Evolutionary conservation across 2,797 vertebrate genomes (phyloP), one percentile per base, ranked within the genome.

Genomic region (Artibeus jamaicensis): DNA sequence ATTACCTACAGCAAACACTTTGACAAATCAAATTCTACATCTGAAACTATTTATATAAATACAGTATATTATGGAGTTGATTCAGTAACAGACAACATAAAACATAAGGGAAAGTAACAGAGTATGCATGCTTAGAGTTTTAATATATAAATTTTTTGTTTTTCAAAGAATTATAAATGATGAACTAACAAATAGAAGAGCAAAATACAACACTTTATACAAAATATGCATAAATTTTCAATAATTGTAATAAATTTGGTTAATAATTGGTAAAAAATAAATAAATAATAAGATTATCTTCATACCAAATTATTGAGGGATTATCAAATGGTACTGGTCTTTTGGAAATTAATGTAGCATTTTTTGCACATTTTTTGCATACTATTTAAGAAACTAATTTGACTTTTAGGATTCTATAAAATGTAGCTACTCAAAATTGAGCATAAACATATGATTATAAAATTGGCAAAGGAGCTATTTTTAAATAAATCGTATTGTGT

Each of bases 221-320:
- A 89, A 46, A 50, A 7, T 29, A 65, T 57, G 14, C 29, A 34
- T 85, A 34, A 29, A 44, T 39, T 84, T 42, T 86, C 44, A 74
- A 37, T 46, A 88, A 22, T n/a, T 87, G 11, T 57, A 65, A 59
- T 77, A 65, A 89, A 65, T 62, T 44, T 57, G 46, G 29, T 57
- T 88, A 85, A 68, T 53, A 91, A 85, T 77, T 53, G 37, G 32
- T 82, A 3, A 22, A 93, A 96, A 84, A 87, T 89, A 77, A 92
- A 82, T 53, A 81, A 37, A 39, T 73, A 73, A 19, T 10, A 79
- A 88, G 18, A 29, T 87, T 12, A 0, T 76, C 8, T 67, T 83
- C 84, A 91, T 70, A 53, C 12, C 29, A 89, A 39, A 68, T 95
- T 88, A 74, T 57, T 24, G 32, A 93, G 16, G 18, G n/a, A 79